A percentile compares a stretch with the other conserved stretches of the same genome.
Evolutionary conservation across 2,797 vertebrate species (phyloP).

Genomic region (Coregonus sp.): DNA sequence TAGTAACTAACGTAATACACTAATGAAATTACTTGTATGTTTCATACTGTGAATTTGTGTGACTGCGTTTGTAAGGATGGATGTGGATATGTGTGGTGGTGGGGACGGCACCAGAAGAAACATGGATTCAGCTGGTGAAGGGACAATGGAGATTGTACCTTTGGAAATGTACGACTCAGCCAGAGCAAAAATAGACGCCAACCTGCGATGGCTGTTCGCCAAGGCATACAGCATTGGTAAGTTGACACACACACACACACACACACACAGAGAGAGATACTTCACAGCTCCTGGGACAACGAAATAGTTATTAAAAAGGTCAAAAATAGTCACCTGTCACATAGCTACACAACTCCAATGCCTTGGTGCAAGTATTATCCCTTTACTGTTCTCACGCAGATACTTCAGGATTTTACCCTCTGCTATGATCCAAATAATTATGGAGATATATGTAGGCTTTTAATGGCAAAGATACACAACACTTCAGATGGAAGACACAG

Average conservation of each 20-base stretch:
- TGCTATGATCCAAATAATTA: too few species aligned
- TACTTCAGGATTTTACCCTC: too few species aligned
- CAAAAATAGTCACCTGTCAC: not conserved
- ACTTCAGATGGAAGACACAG: not conserved
- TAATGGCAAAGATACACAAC: not conserved
- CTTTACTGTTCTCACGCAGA: too few species aligned
- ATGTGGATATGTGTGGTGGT: slow-evolving; percentile 80
- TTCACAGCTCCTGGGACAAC: too few species aligned
- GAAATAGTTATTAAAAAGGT: not conserved
- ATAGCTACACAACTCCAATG: too few species aligned
- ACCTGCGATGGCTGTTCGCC: slow-evolving; percentile 94
- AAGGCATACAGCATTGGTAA: slow-evolving; percentile 96
- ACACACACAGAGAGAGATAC: too few species aligned
- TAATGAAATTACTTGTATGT: not conserved
- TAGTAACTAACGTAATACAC: too few species aligned
- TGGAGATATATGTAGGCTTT: too few species aligned
- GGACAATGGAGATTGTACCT: slow-evolving; percentile 85
- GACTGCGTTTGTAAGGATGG: slow-evolving; percentile 77
- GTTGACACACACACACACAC: slow-evolving; percentile 33
- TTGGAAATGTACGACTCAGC: slow-evolving; percentile 94
- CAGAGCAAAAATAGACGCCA: slow-evolving; percentile 96
- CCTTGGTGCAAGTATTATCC: not conserved
- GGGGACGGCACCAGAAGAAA: slow-evolving; percentile 84
- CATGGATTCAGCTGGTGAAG: slow-evolving; percentile 83
- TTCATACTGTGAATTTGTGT: not conserved